These are phyloP conservation scores for Gambusia holbrooki DNA, from an alignment of 2,113 vertebrate genomes.

Conservation along the genomic window DNA sequence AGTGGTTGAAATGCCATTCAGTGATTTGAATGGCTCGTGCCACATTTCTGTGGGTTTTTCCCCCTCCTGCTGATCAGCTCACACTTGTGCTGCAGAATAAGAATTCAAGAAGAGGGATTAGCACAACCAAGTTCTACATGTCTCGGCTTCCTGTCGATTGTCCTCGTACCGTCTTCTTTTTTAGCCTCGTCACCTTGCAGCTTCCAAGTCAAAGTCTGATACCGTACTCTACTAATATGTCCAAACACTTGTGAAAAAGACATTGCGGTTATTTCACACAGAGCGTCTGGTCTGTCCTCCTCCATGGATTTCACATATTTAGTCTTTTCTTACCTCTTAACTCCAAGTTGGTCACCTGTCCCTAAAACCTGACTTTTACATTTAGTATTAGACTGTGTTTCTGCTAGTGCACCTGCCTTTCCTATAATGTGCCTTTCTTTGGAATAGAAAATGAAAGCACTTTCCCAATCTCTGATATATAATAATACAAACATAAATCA, in stretches of 20 bases:
- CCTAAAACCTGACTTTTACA: not conserved
- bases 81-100: not conserved
- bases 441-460: no score
- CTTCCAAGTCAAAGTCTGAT: constrained; percentile 35
- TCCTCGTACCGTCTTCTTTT: not conserved
- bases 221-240: not conserved
- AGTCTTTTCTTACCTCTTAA: constrained; percentile 8
- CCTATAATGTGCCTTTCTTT: no score
- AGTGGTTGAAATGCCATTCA: constrained; percentile 24
- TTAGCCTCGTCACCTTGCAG: not conserved
- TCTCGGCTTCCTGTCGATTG: constrained; percentile 7
- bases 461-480: no score
- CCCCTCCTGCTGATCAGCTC: not conserved
- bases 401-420: not conserved
- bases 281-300: constrained; percentile 32
- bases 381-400: not conserved
- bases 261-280: constrained; percentile 21
- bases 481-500: not conserved
- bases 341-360: not conserved
- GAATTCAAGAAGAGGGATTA: constrained; percentile 7
- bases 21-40: constrained; percentile 14
- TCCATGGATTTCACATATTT: not conserved
- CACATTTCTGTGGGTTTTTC: not conserved
- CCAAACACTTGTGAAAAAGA: constrained; percentile 25
- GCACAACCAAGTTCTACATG: not conserved